Base-by-base conservation (phyloP, 1,140 invertebrate genomes). In the Drosophila oshimai region DNA sequence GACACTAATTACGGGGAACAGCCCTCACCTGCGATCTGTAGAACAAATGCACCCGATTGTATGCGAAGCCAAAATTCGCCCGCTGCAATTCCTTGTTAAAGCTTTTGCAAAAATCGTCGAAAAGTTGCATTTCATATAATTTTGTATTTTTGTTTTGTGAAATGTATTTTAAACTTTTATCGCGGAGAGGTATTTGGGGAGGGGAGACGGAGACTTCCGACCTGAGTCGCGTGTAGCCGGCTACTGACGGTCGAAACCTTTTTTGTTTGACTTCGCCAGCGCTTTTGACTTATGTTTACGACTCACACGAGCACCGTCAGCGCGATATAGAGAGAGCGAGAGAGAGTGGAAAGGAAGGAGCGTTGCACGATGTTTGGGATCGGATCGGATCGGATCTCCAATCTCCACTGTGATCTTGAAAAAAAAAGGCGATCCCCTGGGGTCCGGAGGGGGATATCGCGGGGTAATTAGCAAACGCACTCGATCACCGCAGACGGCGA, bases 1-100 rank as follows among this genome's bases (percentile, higher is more conserved):
- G 13, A 20, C 15, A 18, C 20, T 13, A 39, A 28, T 61, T 50
- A 46, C 20, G 47, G 31, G 33, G 7, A 46, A 34, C 20, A 26
- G 20, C 26, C n/a, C 77, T 87, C 39, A 90, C 88, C 88, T 89
- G 79, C 7, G 79, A 89, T 67, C 77, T 76, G 53, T 89, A 90
- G 44, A 90, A 90, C 28, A 88, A 57, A 39, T 90, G 88, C 33
- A 88, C 71, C 31, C 81, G 83, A 64, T 70, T 83, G 51, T 73
- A 83, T 20, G 81, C 57, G 34, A 90, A 90, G 20, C 84, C 81
- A 13, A 90, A 87, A 47, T 90, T 87, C 20, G 74, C 42, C 26
- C 57, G 58, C 46, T 83, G 70, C 34, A 90, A 50, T 69, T 90
- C 89, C 44, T 87, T 89, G 55, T 70, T 60, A 12, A 90, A 49